phyloP scores from a whole-genome alignment of 1,140 invertebrate species.

The Cephus cinctus region DNA sequence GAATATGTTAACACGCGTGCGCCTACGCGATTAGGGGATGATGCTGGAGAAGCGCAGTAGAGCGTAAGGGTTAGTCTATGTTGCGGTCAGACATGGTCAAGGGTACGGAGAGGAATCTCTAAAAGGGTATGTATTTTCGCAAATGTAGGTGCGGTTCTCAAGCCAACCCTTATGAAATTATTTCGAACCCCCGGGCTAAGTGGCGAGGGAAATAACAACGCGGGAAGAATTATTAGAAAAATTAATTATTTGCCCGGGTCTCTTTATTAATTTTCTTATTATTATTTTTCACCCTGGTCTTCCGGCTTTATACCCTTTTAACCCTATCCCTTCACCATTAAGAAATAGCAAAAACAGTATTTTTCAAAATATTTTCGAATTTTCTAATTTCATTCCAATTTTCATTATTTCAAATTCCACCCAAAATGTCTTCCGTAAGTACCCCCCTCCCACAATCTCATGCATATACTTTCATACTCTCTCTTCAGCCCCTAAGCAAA shows the following conservation, averaged over 20 bases:
- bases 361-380: too few relatives aligned
- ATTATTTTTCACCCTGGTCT: slow-evolving; percentile 27
- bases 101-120: slow-evolving; percentile 25
- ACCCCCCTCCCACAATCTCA: too few relatives aligned
- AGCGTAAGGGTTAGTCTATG: slow-evolving; percentile 32
- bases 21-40: too few relatives aligned
- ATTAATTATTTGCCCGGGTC: slow-evolving; percentile 55
- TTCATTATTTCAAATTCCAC: too few relatives aligned
- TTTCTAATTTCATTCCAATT: too few relatives aligned
- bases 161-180: slow-evolving; percentile 51
- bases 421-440: too few relatives aligned
- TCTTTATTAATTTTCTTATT: slow-evolving; percentile 58
- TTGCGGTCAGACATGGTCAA: slow-evolving; percentile 42
- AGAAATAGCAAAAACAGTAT: too few relatives aligned
- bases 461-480: slow-evolving; percentile 20
- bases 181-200: slow-evolving; percentile 48
- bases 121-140: slow-evolving; percentile 38
- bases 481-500: slow-evolving; percentile 14
- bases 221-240: slow-evolving; percentile 55
- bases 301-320: slow-evolving; percentile 4
- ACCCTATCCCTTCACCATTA: not conserved
- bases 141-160: slow-evolving; percentile 53
- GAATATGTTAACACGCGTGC: too few relatives aligned
- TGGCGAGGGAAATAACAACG: slow-evolving; percentile 34
- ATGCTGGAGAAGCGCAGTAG: slow-evolving; percentile 3